A percentile compares a stretch with the other conserved stretches of the same genome.
Conservation (phyloP, 2,888 invertebrate species). For the Acrobasis suavella region DNA sequence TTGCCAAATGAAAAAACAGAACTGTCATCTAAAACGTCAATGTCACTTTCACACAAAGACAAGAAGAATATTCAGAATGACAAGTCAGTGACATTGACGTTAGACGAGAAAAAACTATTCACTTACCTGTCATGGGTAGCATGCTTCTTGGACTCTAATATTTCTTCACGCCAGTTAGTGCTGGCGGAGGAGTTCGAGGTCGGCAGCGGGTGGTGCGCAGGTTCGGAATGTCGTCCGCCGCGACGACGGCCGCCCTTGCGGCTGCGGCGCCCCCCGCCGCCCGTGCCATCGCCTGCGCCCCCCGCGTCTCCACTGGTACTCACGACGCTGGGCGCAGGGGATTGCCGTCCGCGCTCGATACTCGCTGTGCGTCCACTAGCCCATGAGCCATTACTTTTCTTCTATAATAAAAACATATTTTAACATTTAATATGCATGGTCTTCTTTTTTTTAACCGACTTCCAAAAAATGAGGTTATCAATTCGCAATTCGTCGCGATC, state of each 20-base stretch:
- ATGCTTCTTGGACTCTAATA: slow-evolving; percentile 70
- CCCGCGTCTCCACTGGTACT: slow-evolving; percentile 33
- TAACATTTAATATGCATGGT: background rate
- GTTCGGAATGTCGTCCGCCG: slow-evolving; percentile 42
- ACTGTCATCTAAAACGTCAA: too few relatives aligned
- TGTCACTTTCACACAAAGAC: too few relatives aligned
- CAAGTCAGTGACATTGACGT: too few relatives aligned
- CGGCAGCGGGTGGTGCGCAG: slow-evolving; percentile 42
- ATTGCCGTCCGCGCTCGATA: slow-evolving; percentile 59
- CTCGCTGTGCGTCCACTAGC: slow-evolving; percentile 58
- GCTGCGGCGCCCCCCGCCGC: slow-evolving; percentile 35
- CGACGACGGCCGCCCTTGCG: slow-evolving; percentile 41
- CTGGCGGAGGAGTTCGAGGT: slow-evolving; percentile 48
- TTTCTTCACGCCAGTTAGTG: slow-evolving; percentile 77
- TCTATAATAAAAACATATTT: slow-evolving; percentile 40
- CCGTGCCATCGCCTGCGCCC: slow-evolving; percentile 29
- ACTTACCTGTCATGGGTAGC: slow-evolving; percentile 59
- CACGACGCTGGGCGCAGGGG: slow-evolving; percentile 47
- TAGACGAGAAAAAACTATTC: too few relatives aligned
- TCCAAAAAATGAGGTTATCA: too few relatives aligned
- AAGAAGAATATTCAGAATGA: too few relatives aligned
- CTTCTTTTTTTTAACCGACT: too few relatives aligned
- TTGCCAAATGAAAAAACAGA: too few relatives aligned
- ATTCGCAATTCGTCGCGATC: too few relatives aligned
- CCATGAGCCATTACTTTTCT: slow-evolving; percentile 59